Percentiles rank a stretch among this genome's conserved stretches.
These are phyloP conservation scores for Psittacus erithacus DNA, from an alignment of 2,113 vertebrate species.

Conservation along the genomic window DNA sequence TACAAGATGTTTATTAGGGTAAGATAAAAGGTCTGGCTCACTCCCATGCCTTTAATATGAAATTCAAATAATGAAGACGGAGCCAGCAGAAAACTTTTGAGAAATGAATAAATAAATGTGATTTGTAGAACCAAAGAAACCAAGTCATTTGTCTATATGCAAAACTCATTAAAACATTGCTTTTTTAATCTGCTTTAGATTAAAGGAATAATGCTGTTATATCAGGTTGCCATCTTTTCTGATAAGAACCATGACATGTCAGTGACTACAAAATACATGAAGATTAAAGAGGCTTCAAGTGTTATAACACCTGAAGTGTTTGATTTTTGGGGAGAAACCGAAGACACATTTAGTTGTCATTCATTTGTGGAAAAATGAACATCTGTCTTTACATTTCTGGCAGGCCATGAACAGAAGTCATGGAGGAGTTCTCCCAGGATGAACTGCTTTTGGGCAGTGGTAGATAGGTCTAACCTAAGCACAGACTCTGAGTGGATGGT, in stretches of 20 bases:
- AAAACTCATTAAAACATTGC: not conserved
- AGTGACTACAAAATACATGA: not conserved
- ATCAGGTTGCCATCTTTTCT: not conserved
- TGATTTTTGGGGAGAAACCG: not conserved
- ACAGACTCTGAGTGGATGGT: not conserved
- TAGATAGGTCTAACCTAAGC: not conserved
- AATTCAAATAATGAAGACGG: slow-evolving; percentile 33
- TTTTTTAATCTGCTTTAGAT: not conserved
- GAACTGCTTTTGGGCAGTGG: not conserved
- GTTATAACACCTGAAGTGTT: not conserved
- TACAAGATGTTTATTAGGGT: slow-evolving; percentile 53
- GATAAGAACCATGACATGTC: not conserved
- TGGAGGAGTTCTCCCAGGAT: not conserved
- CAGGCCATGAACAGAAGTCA: not conserved
- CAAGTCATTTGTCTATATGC: not conserved
- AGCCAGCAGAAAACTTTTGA: not conserved
- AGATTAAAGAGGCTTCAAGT: not conserved
- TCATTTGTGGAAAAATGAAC: not conserved
- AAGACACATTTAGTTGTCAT: not conserved
- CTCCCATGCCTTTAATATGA: slow-evolving; percentile 63
- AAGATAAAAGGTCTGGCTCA: slow-evolving; percentile 68
- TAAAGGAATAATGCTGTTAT: not conserved
- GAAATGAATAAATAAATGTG: not conserved
- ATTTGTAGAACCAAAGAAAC: not conserved
- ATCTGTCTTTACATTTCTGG: not conserved